phyloP scores from a whole-genome alignment of 2,113 vertebrate genomes.

The Indri indri region DNA sequence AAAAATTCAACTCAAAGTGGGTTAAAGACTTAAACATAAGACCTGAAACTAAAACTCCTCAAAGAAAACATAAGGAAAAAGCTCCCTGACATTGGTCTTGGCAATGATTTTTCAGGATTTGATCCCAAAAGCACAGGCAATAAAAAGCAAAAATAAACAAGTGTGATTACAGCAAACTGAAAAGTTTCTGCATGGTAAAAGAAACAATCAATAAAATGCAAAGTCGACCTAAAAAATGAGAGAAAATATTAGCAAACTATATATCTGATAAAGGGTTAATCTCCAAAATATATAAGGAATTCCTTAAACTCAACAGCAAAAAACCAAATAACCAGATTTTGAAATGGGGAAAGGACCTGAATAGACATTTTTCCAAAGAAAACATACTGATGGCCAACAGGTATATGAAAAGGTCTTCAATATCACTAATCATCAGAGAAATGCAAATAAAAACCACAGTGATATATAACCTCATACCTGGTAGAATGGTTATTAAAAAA shows the following conservation, averaged over 20 bases:
- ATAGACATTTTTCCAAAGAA: background rate
- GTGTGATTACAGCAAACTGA: background rate
- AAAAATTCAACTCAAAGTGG: background rate
- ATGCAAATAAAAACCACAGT: background rate
- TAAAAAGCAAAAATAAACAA: background rate
- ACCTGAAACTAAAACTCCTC: background rate
- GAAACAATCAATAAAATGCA: background rate
- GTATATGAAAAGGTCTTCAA: background rate
- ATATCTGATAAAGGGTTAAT: background rate
- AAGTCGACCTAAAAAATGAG: background rate
- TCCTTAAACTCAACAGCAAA: background rate
- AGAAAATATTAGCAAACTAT: background rate
- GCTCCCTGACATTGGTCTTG: background rate
- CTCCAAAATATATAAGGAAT: background rate
- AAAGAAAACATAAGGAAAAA: background rate
- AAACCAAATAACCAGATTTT: background rate
- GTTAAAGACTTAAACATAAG: background rate
- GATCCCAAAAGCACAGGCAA: background rate
- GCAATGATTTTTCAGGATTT: background rate
- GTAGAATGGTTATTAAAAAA: background rate
- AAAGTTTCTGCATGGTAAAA: background rate
- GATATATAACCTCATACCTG: background rate
- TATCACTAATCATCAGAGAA: background rate
- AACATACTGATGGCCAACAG: background rate
- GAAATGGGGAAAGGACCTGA: background rate